Conservation (phyloP, 2,888 invertebrate species). For the Tinea trinotella region DNA sequence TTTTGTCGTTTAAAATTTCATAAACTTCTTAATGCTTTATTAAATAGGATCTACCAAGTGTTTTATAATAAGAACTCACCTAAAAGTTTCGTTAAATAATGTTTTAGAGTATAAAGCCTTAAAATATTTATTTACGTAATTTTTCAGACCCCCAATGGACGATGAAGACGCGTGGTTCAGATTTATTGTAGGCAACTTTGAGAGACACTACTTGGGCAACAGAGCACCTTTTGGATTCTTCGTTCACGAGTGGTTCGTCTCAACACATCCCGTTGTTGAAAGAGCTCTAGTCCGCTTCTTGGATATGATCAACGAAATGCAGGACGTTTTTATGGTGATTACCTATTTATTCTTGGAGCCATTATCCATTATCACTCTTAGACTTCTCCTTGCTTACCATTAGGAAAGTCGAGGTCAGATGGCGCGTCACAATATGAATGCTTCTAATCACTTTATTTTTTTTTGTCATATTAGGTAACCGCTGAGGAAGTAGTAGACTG, state of each 20-base stretch:
- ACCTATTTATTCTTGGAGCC: no score
- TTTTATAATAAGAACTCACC: no score
- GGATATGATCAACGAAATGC: conserved; percentile 58
- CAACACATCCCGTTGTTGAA: conserved; percentile 45
- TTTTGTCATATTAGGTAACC: conserved; percentile 38
- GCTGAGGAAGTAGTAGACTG: conserved; percentile 62
- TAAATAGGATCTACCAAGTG: no score
- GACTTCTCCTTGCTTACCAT: no score
- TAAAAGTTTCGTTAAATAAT: no score
- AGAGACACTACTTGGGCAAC: conserved; percentile 74
- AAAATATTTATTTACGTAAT: neutral
- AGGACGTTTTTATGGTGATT: conserved; percentile 74
- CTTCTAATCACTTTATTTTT: neutral
- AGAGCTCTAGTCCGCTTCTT: conserved; percentile 70
- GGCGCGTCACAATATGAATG: no score
- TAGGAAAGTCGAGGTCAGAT: no score
- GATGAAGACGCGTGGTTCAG: conserved; percentile 62
- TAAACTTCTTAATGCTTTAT: neutral
- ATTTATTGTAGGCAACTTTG: conserved; percentile 76
- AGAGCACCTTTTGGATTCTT: conserved; percentile 79
- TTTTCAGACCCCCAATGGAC: conserved; percentile 32
- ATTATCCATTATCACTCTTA: neutral
- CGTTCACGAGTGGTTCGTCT: conserved; percentile 76
- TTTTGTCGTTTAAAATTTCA: neutral
- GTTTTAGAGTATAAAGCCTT: no score